Base-by-base conservation (phyloP, 2,888 invertebrate genomes). In the Caenorhabditis afra region DNA sequence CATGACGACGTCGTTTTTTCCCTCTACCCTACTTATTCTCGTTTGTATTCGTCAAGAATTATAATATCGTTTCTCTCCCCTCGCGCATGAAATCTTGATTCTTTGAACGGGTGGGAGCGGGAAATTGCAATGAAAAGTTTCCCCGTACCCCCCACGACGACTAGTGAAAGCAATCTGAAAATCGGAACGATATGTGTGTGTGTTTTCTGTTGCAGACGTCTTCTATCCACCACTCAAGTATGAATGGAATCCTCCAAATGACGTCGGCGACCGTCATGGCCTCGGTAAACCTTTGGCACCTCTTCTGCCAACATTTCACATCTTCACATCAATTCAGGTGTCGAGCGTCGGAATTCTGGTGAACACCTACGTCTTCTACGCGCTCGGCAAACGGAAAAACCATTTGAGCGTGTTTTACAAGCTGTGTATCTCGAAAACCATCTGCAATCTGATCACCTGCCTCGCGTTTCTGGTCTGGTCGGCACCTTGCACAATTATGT, bases 381-480 rank as follows among this genome's bases (percentile, higher is more conserved):
- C 52, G 37, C 39, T 75, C 12, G 16, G 44, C 8, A 74, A 58
- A 22, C 58, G 52, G 41, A 39, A 66, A 29, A 20, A 53, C 5
- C 35, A 59, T 18, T 29, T 61, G 61, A 66, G 59, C 39, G 45
- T 61, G 44, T 67, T 62, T 22, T 62, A 67, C 59, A 67, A 67
- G 53, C 62, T 67, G 49, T 75, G 75, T 47, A 61, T 75, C 55
- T 66, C 66, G 47, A 75, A 75, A 53, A 67, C 75, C 55, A 59
- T 75, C 37, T 61, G 66, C 53, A 75, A 75, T 57, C 45, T 57
- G 29, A 75, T 75, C 37, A 75, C 74, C 41, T 75, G 74, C 52
- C 45, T 44, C 14, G 62, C 75, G 2, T 67, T 67, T 62, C 61
- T 61, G 5, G 29, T 61, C 7, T 67, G 75, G 75, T 67, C 67